phyloP scores from a whole-genome alignment of 2,113 vertebrate species.

The Ia io region DNA sequence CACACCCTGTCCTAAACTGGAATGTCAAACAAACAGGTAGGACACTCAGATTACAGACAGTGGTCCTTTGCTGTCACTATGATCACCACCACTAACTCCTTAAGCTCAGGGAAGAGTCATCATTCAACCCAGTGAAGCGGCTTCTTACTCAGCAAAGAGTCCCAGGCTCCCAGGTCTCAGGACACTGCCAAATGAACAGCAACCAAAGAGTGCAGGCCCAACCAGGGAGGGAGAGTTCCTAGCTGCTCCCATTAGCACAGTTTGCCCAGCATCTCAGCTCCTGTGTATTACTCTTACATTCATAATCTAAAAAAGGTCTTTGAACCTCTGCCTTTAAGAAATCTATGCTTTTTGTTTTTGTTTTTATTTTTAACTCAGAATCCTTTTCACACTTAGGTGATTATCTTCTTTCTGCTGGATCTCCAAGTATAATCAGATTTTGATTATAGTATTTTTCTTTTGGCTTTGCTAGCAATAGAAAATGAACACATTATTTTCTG shows the following conservation, averaged over 20 bases:
- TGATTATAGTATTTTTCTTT: not conserved
- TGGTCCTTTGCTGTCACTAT: not conserved
- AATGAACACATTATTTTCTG: not conserved
- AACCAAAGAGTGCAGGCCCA: rapidly evolving
- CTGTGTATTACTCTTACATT: not conserved
- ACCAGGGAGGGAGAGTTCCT: rapidly evolving
- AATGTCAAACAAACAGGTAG: not conserved
- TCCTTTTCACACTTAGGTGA: not conserved
- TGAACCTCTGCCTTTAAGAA: not conserved
- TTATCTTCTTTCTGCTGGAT: not conserved
- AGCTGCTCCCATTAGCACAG: rapidly evolving
- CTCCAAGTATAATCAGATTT: not conserved
- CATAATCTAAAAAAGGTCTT: not conserved
- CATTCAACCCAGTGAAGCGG: not conserved
- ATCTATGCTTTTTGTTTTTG: not conserved
- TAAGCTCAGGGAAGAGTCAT: not conserved
- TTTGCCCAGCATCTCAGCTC: not conserved
- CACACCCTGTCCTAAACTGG: not conserved
- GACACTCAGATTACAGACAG: not conserved
- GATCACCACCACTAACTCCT: not conserved
- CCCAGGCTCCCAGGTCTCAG: not conserved
- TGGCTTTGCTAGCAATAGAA: not conserved
- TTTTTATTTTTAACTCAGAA: not conserved
- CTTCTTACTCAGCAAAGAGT: not conserved
- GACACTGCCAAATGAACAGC: not conserved